phyloP scores from a whole-genome alignment of 2,888 invertebrate species.

The Ceramica pisi region DNA sequence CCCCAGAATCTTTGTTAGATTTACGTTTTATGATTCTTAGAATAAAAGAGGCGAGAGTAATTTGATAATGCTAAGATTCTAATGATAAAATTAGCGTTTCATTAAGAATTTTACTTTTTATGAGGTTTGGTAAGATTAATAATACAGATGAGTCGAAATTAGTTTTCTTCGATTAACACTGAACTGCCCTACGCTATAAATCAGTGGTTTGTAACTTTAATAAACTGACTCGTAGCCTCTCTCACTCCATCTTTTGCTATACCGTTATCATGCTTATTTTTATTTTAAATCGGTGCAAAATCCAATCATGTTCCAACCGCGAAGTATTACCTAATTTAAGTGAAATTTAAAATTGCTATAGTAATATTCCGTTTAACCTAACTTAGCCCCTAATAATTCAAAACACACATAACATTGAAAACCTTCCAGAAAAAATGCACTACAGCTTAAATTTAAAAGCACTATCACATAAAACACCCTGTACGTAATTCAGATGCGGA shows the following conservation, averaged over 20 bases:
- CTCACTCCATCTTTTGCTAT: too few species aligned
- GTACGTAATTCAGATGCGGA: conserved; percentile 69
- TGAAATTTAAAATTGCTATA: too few species aligned
- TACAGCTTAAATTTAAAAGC: not conserved
- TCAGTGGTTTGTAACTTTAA: not conserved
- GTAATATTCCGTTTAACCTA: too few species aligned
- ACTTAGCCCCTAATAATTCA: too few species aligned
- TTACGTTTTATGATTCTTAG: conserved; percentile 76
- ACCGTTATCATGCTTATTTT: too few species aligned
- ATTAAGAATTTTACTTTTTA: conserved; percentile 55
- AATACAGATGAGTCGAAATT: conserved; percentile 7
- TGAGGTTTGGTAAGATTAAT: conserved; percentile 40
- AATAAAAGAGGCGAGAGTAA: conserved; percentile 75
- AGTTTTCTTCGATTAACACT: conserved; percentile 15
- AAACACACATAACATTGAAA: too few species aligned
- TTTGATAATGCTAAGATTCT: conserved; percentile 70
- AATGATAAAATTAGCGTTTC: conserved; percentile 70
- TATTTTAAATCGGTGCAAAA: too few species aligned
- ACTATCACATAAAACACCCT: conserved; percentile 63
- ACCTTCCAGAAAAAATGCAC: not conserved
- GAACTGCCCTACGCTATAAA: too few species aligned
- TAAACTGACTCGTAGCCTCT: not conserved
- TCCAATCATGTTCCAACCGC: too few species aligned
- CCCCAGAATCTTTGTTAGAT: conserved; percentile 82
- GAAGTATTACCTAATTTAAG: too few species aligned